Evolutionary conservation across 2,888 invertebrate species (phyloP).

Genomic region (Chrysolina haemoptera): DNA sequence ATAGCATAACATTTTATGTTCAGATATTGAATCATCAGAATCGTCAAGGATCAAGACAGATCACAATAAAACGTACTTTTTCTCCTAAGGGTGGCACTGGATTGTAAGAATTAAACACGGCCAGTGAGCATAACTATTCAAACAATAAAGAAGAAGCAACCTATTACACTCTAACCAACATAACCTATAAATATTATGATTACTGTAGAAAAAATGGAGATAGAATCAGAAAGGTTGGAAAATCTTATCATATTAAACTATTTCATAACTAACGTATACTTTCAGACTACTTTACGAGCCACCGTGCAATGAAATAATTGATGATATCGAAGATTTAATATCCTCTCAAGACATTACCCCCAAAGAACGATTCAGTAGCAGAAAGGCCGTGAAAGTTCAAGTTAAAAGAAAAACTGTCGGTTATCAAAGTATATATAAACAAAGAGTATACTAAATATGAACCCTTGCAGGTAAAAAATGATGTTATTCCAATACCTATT

Average conservation of each 20-base stretch:
- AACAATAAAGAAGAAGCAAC: background rate
- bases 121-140: too few species aligned
- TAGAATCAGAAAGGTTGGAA: constrained; percentile 12
- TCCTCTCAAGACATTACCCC: constrained; percentile 85
- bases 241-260: background rate
- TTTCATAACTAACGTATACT: background rate
- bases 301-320: constrained; percentile 78
- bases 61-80: too few species aligned
- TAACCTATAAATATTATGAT: background rate
- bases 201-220: constrained; percentile 15
- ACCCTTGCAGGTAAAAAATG: constrained; percentile 33
- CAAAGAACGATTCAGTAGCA: constrained; percentile 81
- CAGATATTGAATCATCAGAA: too few species aligned
- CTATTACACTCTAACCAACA: background rate
- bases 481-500: constrained; percentile 47
- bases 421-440: background rate
- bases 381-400: constrained; percentile 80
- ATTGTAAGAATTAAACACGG: too few species aligned
- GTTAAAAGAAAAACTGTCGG: constrained; percentile 63
- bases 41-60: too few species aligned
- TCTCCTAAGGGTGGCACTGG: too few species aligned
- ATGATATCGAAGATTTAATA: constrained; percentile 90
- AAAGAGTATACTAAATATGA: background rate
- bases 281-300: constrained; percentile 29
- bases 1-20: too few species aligned